These are phyloP conservation scores for Eulemur coronatus DNA, from an alignment of 2,797 vertebrate species.

Conservation along the genomic window DNA sequence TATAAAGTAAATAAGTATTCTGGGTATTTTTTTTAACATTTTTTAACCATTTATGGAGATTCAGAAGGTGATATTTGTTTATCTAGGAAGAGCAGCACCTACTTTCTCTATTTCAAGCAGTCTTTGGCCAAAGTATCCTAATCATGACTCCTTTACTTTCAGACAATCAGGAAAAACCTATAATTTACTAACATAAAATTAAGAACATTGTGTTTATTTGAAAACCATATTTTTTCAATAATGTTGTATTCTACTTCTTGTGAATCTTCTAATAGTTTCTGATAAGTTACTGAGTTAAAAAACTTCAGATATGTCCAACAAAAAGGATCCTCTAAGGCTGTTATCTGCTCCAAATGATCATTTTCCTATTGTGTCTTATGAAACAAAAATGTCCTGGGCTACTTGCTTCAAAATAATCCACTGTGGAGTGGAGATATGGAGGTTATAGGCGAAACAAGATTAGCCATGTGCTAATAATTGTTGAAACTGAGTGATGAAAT, in stretches of 20 bases:
- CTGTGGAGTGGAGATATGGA: neutral
- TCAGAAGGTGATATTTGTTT: neutral
- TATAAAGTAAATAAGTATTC: neutral
- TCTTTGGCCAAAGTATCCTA: neutral
- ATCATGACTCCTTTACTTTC: neutral
- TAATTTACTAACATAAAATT: slow-evolving; percentile 25
- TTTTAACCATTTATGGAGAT: neutral
- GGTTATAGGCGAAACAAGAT: neutral
- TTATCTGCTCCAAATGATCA: neutral
- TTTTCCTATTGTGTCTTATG: neutral
- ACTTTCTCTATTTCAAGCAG: neutral
- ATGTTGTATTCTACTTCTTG: neutral
- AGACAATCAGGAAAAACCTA: neutral
- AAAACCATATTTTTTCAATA: neutral
- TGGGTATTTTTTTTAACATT: neutral
- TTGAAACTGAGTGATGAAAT: neutral
- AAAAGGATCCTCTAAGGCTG: neutral
- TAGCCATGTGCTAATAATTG: neutral
- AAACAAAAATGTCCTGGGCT: neutral
- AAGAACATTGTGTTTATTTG: neutral
- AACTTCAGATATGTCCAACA: neutral
- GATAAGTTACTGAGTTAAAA: neutral
- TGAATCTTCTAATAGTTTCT: neutral
- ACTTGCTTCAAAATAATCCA: neutral
- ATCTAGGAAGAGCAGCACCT: neutral